A percentile compares a stretch with the other conserved stretches of the same genome.
Conservation (phyloP, 2,797 vertebrate genomes). For the Gadopsis marmoratus region DNA sequence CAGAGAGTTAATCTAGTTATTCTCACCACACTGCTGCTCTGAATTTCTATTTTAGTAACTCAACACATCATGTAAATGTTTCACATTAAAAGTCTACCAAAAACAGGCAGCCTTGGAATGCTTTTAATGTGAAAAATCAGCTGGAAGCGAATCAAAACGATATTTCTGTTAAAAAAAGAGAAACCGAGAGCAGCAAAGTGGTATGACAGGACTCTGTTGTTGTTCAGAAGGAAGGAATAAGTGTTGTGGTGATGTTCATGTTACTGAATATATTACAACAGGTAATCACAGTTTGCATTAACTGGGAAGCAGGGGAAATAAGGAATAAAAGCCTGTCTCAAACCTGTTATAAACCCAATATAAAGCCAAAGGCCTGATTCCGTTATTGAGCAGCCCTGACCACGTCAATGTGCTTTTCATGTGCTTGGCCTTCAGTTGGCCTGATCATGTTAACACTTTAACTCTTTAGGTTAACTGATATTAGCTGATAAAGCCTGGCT, state of each 20-base stretch:
- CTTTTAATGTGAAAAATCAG: not conserved
- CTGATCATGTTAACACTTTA: not conserved
- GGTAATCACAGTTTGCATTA: constrained; percentile 1
- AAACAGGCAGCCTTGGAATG: not conserved
- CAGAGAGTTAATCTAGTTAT: not conserved
- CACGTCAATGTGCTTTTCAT: not conserved
- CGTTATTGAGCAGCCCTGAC: no score
- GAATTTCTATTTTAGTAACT: not conserved
- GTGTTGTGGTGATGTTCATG: not conserved
- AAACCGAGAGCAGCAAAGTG: not conserved
- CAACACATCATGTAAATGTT: not conserved
- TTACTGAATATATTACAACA: not conserved
- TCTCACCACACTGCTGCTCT: not conserved
- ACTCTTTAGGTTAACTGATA: not conserved
- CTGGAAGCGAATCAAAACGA: not conserved
- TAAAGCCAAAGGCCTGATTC: not conserved
- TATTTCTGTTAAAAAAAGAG: not conserved
- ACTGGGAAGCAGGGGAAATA: not conserved
- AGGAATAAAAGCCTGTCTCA: not conserved
- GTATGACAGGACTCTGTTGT: no score
- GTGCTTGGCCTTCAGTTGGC: not conserved
- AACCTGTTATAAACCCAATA: not conserved
- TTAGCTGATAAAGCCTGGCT: not conserved
- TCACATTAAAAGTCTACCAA: not conserved
- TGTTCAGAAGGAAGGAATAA: not conserved